Percentiles rank a stretch among this genome's conserved stretches.
phyloP scores from a whole-genome alignment of 2,888 invertebrate genomes.

The Xanthorhoe spadicearia region DNA sequence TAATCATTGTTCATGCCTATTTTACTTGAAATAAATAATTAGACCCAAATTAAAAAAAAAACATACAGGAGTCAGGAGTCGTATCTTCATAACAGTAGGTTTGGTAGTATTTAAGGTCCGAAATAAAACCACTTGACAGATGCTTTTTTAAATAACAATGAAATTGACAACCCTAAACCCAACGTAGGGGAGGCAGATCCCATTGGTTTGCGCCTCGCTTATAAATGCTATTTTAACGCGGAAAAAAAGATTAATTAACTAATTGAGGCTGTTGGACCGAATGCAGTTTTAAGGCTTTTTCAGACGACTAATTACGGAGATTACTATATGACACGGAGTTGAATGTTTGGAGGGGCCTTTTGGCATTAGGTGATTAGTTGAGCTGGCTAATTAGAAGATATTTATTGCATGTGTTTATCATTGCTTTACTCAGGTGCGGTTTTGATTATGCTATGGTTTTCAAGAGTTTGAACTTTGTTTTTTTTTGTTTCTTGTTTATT shows the following conservation, averaged over 20 bases:
- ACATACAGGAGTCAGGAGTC: no score
- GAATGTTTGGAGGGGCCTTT: slow-evolving; percentile 39
- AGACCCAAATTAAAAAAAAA: no score
- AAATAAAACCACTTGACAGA: neutral
- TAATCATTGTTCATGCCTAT: no score
- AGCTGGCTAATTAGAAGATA: slow-evolving; percentile 5
- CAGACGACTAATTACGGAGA: slow-evolving; percentile 64
- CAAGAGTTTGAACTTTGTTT: neutral
- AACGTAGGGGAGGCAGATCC: slow-evolving; percentile 69
- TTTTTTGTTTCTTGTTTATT: neutral
- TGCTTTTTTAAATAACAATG: neutral
- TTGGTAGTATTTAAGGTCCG: neutral
- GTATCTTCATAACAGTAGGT: no score
- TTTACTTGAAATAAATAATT: no score
- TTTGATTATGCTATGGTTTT: no score
- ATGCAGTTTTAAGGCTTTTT: slow-evolving; percentile 58
- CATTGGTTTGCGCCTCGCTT: slow-evolving; percentile 78
- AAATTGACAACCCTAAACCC: slow-evolving; percentile 62
- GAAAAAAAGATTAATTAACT: slow-evolving; percentile 85
- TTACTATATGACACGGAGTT: slow-evolving; percentile 54
- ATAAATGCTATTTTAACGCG: slow-evolving; percentile 84
- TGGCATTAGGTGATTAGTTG: slow-evolving; percentile 22
- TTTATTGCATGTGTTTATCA: neutral
- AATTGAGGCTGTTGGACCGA: slow-evolving; percentile 75
- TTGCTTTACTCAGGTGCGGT: no score